Evolutionary conservation across 2,888 invertebrate genomes (phyloP).

Genomic region (Gymnosoma rotundatum): DNA sequence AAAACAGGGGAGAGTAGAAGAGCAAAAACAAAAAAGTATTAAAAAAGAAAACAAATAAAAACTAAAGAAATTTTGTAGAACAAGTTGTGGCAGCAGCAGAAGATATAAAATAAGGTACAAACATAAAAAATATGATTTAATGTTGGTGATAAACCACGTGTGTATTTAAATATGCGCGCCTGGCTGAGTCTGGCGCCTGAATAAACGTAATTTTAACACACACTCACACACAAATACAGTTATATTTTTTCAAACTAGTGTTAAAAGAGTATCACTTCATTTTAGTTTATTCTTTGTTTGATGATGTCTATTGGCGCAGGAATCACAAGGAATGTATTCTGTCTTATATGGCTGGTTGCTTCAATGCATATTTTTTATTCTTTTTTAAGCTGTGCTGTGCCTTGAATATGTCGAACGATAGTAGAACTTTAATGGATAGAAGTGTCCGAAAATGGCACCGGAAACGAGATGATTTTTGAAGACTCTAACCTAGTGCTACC

Average conservation of each 20-base stretch:
- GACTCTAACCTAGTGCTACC: no score
- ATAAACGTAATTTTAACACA: conserved; percentile 81
- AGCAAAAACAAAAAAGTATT: conserved; percentile 36
- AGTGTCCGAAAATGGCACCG: no score
- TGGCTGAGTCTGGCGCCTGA: conserved; percentile 78
- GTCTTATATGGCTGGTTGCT: background rate
- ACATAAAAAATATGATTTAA: conserved; percentile 82
- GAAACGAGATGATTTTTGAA: no score
- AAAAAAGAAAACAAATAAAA: conserved; percentile 38
- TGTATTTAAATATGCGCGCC: conserved; percentile 82
- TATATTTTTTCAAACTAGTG: background rate
- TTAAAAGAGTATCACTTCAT: conserved; percentile 32
- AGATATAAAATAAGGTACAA: conserved; percentile 73
- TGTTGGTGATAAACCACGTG: conserved; percentile 83
- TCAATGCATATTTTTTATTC: no score
- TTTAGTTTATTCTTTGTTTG: conserved; percentile 49
- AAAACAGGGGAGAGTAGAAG: conserved; percentile 42
- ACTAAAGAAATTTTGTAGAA: conserved; percentile 52
- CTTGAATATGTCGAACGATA: no score
- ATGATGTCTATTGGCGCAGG: conserved; percentile 31
- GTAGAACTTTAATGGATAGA: no score
- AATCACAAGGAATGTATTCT: conserved; percentile 25
- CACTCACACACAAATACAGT: conserved; percentile 2
- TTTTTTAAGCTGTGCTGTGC: no score
- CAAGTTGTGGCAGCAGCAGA: conserved; percentile 66